Conservation (phyloP, 2,888 invertebrate genomes). For the Erebia ligea region DNA sequence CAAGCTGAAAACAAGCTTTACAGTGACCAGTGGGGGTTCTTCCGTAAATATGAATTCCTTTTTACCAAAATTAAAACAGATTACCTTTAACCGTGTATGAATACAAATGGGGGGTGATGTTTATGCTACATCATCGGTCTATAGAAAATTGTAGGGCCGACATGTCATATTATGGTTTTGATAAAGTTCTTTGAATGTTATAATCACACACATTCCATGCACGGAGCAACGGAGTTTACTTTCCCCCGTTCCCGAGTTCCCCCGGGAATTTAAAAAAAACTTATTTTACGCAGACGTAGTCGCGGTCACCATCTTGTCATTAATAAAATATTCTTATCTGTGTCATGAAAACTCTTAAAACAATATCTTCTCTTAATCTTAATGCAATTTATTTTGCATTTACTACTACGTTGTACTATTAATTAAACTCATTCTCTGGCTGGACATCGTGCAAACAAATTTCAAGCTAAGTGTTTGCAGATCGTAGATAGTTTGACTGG, state of each 20-base stretch:
- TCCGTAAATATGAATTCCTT: conserved; percentile 55
- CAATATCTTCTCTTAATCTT: background rate
- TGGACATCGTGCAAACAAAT: conserved; percentile 14
- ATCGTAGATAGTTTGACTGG: conserved; percentile 29
- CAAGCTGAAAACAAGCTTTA: conserved; percentile 52
- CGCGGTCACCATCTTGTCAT: too few relatives aligned
- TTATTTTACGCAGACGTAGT: too few relatives aligned
- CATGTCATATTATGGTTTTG: background rate
- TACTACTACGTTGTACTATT: too few relatives aligned
- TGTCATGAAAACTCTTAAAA: background rate
- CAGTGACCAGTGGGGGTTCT: conserved; percentile 48
- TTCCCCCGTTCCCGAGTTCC: too few relatives aligned
- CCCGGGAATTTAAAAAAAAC: too few relatives aligned
- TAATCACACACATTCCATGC: background rate
- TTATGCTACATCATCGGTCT: conserved; percentile 50
- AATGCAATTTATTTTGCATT: too few relatives aligned
- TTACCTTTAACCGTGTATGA: conserved; percentile 53
- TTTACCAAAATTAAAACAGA: conserved; percentile 66
- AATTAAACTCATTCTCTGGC: background rate
- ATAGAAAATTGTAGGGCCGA: conserved; percentile 10
- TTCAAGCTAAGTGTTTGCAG: conserved; percentile 18
- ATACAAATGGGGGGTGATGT: conserved; percentile 56
- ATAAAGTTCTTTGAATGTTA: background rate
- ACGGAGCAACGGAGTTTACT: too few relatives aligned
- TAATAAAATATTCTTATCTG: background rate